A percentile compares a stretch with the other conserved stretches of the same genome.
Conservation (phyloP, 2,888 invertebrate species). For the Cephalotes varians region DNA sequence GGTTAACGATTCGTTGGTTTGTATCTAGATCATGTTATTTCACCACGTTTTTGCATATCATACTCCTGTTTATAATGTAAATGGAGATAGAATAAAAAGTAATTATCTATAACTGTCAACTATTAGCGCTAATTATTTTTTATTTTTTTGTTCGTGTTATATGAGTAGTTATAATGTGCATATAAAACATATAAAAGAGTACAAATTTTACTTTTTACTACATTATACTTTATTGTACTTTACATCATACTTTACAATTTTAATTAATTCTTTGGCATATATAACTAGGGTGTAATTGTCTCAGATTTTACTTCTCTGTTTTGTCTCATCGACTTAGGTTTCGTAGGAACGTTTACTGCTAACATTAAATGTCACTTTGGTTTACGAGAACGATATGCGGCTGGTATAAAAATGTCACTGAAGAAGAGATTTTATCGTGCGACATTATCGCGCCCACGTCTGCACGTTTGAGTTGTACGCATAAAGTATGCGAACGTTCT, state of each 20-base stretch:
- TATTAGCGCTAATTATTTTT: neutral
- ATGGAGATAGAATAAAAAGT: neutral
- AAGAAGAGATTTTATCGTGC: conserved; percentile 27
- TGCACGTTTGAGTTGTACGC: conserved; percentile 9
- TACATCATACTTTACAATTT: neutral
- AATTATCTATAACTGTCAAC: neutral
- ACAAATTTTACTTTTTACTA: too few relatives aligned
- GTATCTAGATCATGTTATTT: neutral
- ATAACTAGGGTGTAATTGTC: neutral
- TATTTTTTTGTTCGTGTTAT: neutral
- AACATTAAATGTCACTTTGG: conserved; percentile 17
- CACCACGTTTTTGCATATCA: neutral
- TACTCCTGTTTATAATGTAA: neutral
- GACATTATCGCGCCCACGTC: conserved; percentile 3
- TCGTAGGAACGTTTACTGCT: neutral
- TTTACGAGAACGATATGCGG: conserved; percentile 31
- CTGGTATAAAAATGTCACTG: conserved; percentile 12
- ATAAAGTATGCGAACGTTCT: conserved; percentile 17
- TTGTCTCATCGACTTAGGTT: neutral
- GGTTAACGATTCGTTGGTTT: neutral
- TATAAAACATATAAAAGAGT: neutral
- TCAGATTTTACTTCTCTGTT: neutral
- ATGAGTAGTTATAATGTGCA: neutral
- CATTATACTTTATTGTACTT: neutral
- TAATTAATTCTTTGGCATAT: neutral